Percentiles rank a stretch among this genome's conserved stretches.
These are phyloP conservation scores for Peromyscus attwateri DNA, from an alignment of 2,797 vertebrate species.

Conservation along the genomic window DNA sequence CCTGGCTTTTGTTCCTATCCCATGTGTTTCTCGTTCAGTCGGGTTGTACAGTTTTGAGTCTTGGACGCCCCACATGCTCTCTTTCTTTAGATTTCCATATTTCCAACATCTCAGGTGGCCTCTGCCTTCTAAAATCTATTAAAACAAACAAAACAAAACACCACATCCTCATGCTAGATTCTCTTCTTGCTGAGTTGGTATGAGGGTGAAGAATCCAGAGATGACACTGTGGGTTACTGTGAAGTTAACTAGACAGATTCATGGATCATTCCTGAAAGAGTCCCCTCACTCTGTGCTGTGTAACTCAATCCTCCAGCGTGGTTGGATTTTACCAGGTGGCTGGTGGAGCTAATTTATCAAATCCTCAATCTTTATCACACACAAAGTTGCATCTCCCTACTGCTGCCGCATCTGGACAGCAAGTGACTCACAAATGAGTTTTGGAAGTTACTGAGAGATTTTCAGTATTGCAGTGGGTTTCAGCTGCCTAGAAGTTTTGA, in stretches of 20 bases:
- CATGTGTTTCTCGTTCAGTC: background rate
- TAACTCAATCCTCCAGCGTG: background rate
- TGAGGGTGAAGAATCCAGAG: background rate
- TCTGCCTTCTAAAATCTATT: background rate
- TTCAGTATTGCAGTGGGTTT: background rate
- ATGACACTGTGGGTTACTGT: background rate
- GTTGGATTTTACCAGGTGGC: background rate
- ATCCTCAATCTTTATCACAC: background rate
- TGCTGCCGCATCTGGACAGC: background rate
- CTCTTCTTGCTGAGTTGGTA: background rate
- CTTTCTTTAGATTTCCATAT: background rate
- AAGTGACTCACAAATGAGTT: background rate
- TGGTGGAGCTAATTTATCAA: background rate
- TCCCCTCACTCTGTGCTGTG: background rate
- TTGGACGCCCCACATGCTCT: background rate
- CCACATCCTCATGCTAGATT: background rate
- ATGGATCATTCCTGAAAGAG: background rate
- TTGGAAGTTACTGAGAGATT: background rate
- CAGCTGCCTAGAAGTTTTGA: background rate
- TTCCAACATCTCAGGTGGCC: background rate
- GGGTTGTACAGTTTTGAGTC: rapidly evolving
- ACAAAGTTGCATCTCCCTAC: background rate
- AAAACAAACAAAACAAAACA: background rate
- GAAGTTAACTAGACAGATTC: background rate
- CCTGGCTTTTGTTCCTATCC: background rate